phyloP scores from a whole-genome alignment of 30 jellyfish, hydroid and myxozoan species.

The Pelagia noctiluca region DNA sequence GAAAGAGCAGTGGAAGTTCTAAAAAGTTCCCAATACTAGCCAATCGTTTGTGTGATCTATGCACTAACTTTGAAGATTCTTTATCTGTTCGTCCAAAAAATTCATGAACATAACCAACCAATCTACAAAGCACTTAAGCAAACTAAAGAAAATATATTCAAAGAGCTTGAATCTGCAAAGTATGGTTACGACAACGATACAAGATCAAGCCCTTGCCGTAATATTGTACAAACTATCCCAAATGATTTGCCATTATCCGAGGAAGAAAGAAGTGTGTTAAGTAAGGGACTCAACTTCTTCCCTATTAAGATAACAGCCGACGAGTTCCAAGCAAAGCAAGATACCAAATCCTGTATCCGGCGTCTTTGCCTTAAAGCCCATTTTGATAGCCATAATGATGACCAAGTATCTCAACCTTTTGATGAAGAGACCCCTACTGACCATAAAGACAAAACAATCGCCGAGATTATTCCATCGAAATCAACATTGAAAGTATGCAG shows the following conservation, averaged over 20 bases:
- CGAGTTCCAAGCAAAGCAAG: constrained; percentile 28
- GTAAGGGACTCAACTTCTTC: constrained; percentile 16
- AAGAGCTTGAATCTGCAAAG: not conserved
- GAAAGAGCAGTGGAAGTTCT: not conserved
- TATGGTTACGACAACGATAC: not conserved
- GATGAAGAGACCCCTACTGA: no score
- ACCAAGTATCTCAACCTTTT: no score
- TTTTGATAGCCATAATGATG: not conserved
- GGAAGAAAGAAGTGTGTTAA: constrained; percentile 8
- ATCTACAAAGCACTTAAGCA: not conserved
- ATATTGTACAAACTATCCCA: not conserved
- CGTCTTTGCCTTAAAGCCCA: constrained; percentile 33
- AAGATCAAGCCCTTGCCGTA: not conserved
- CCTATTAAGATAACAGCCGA: not conserved
- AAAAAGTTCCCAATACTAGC: not conserved
- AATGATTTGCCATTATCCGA: not conserved
- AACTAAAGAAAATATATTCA: not conserved
- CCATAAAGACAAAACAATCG: no score
- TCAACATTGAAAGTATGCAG: no score
- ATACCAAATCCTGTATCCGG: constrained; percentile 6
- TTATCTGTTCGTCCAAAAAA: not conserved
- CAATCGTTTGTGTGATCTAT: not conserved
- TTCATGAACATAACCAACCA: not conserved
- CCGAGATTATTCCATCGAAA: no score
- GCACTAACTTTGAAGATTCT: constrained; percentile 8